Conservation (phyloP, 2,113 vertebrate species). For the Tylochromis polylepis region DNA sequence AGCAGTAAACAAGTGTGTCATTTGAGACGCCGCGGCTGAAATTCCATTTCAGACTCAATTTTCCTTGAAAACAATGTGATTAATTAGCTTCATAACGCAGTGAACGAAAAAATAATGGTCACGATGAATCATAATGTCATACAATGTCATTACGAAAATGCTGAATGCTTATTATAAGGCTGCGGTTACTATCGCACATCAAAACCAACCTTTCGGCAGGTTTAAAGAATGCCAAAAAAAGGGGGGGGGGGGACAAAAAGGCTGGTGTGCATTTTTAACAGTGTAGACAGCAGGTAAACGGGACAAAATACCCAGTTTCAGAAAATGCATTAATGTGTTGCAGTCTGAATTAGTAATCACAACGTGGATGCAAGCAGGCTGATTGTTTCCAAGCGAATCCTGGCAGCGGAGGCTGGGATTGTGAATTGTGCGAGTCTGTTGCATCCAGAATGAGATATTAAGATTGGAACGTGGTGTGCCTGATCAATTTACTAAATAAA, state of each 20-base stretch:
- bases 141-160: slow-evolving; percentile 2
- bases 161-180: slow-evolving; percentile 6
- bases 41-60: slow-evolving; percentile 45
- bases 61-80: slow-evolving; percentile 29
- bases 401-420: not conserved
- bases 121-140: slow-evolving; percentile 16
- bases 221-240: not conserved
- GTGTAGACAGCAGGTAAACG: not conserved
- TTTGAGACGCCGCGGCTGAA: slow-evolving; percentile 1
- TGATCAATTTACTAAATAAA: not conserved
- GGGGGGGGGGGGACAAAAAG: not conserved
- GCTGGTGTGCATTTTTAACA: not conserved
- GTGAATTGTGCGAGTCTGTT: not conserved
- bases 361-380: not conserved
- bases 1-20: slow-evolving; percentile 32
- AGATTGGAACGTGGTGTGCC: not conserved
- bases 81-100: slow-evolving; percentile 38
- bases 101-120: slow-evolving; percentile 21
- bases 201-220: not conserved
- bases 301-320: not conserved
- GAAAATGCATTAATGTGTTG: not conserved
- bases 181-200: not conserved
- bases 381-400: not conserved
- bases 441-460: not conserved
- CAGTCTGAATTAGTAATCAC: not conserved